Conservation (phyloP, 2,888 invertebrate genomes). For the Drosophila atripex region DNA sequence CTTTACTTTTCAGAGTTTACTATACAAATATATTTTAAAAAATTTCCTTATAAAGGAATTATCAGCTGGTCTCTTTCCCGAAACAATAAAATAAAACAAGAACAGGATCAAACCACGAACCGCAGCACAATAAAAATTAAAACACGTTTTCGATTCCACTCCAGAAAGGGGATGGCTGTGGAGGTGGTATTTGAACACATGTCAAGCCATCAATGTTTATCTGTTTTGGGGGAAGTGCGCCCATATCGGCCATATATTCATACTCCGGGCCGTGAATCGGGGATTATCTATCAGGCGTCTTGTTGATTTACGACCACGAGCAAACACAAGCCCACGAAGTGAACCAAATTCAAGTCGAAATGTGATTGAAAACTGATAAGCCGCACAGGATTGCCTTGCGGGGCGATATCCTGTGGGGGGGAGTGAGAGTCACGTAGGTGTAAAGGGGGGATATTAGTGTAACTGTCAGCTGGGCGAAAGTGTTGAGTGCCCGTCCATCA, state of each 20-base stretch:
- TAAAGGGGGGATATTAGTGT: constrained; percentile 64
- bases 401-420: constrained; percentile 10
- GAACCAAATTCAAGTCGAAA: constrained; percentile 69
- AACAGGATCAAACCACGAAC: constrained; percentile 37
- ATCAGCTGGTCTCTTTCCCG: constrained; percentile 29
- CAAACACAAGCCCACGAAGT: constrained; percentile 5
- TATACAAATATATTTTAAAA: constrained; percentile 7
- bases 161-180: constrained; percentile 21
- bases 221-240: constrained; percentile 61
- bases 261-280: constrained; percentile 44
- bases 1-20: not conserved
- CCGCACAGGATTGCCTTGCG: constrained; percentile 35
- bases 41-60: not conserved
- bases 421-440: not conserved
- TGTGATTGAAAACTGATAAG: constrained; percentile 80
- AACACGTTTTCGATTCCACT: constrained; percentile 43
- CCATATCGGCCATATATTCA: constrained; percentile 33
- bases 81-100: constrained; percentile 5
- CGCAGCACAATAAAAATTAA: constrained; percentile 61
- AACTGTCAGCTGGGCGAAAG: constrained; percentile 73
- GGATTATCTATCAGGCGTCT: constrained; percentile 69
- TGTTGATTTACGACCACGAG: constrained; percentile 70
- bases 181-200: constrained; percentile 61
- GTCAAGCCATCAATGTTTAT: constrained; percentile 79
- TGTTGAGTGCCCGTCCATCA: constrained; percentile 79